Evolutionary conservation across 2,888 invertebrate genomes (phyloP), one percentile per base, ranked within the genome.

Genomic region (Pocota personata): DNA sequence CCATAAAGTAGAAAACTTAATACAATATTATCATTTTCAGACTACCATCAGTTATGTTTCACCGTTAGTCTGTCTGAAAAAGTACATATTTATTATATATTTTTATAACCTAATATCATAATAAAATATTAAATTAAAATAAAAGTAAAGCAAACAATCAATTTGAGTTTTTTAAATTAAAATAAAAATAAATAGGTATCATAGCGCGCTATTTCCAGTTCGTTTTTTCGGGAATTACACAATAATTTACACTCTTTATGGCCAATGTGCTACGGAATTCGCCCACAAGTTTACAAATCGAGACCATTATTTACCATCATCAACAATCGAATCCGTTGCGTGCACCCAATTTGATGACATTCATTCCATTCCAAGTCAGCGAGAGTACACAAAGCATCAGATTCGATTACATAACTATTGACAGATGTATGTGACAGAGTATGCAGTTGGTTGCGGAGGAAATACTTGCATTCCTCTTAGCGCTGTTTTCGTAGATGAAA

Each of bases 401-500:
- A 64, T 24, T 40, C 24, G 35, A 12, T 16, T 40, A 12, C 40
- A 6, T 40, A 14, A 14, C 40, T 12, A 37, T 10, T 10, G n/a
- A n/a, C n/a, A 24, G 24, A 24, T n/a, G n/a, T n/a, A n/a, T n/a
- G 24, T 24, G 4, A 24, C 24, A 24, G 24, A 14, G 37, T 37
- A 40, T 40, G 1, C 55, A 46, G 35, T 16, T n/a, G 24, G 35
- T 35, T 58, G 35, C 10, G 35, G 32, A 37, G 27, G 32, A 58
- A 60, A 43, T 40, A 24, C 16, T 32, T 2, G 14, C 52, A 46
- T 60, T 80, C 52, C 21, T 37, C 24, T 52, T 67, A 52, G 50
- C 50, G 73, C n/a, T 48, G 48, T 30, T n/a, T 60, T 67, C 35
- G 75, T 60, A n/a, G 24, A 40, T 58, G 21, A 10, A 62, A 58